phyloP scores from a whole-genome alignment of 2,888 invertebrate genomes.

The Scaptomyza cyrtandrae region DNA sequence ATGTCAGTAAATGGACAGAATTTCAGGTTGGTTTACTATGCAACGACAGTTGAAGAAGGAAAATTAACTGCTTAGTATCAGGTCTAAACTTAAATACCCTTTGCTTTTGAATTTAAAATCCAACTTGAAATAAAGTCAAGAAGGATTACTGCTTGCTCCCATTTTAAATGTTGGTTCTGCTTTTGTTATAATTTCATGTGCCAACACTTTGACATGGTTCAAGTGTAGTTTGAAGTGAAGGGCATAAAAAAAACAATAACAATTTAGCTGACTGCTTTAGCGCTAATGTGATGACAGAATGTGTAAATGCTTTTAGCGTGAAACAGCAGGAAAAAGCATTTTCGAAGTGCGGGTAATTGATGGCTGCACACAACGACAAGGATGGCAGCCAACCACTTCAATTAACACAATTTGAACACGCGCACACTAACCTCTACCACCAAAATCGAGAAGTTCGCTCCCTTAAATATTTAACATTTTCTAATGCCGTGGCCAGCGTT shows the following conservation, averaged over 20 bases:
- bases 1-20: slow-evolving; percentile 8
- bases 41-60: background rate
- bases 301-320: slow-evolving; percentile 70
- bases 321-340: slow-evolving; percentile 51
- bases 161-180: background rate
- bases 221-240: slow-evolving; percentile 13
- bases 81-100: slow-evolving; percentile 12
- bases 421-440: slow-evolving; percentile 17
- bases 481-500: slow-evolving; percentile 30
- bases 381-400: slow-evolving; percentile 68
- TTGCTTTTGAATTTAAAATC: background rate
- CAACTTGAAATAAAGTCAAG: background rate
- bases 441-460: slow-evolving; percentile 64
- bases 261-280: slow-evolving; percentile 49
- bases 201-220: slow-evolving; percentile 10
- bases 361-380: slow-evolving; percentile 48
- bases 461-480: slow-evolving; percentile 66
- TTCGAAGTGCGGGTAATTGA: slow-evolving; percentile 69
- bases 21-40: background rate
- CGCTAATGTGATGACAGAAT: slow-evolving; percentile 59
- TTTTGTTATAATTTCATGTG: slow-evolving; percentile 9
- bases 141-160: background rate
- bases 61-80: background rate
- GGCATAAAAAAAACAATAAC: slow-evolving; percentile 50
- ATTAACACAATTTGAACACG: slow-evolving; percentile 66